Evolutionary conservation across 2,113 vertebrate genomes (phyloP).

Genomic region (Rhea pennata): DNA sequence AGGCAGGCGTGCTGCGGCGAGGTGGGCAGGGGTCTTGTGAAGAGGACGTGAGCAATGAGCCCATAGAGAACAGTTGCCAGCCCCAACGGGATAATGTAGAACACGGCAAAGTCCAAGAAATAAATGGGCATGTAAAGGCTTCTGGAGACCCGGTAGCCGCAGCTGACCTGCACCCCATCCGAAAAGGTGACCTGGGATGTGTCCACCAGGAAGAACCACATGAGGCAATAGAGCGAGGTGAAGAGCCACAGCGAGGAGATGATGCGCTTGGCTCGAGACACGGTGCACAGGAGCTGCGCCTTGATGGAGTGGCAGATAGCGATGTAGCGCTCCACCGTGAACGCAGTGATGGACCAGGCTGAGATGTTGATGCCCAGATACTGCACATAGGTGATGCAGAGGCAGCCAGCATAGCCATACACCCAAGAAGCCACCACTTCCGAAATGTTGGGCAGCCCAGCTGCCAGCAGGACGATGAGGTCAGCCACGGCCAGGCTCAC

Average conservation of each 20-base stretch:
- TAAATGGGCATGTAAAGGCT: conserved; percentile 88
- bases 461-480: conserved; percentile 84
- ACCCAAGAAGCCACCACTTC: conserved; percentile 84
- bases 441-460: conserved; percentile 84
- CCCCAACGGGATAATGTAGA: conserved; percentile 80
- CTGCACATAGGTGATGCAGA: conserved; percentile 88
- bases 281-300: conserved; percentile 85
- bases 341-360: conserved; percentile 85
- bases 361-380: conserved; percentile 89
- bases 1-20: conserved; percentile 43
- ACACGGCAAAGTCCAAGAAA: conserved; percentile 86
- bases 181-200: conserved; percentile 77
- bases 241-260: conserved; percentile 84
- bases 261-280: conserved; percentile 85
- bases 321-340: conserved; percentile 87
- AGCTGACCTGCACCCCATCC: conserved; percentile 81
- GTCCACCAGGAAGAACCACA: conserved; percentile 92
- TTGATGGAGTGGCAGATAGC: conserved; percentile 87
- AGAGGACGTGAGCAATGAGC: conserved; percentile 84
- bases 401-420: conserved; percentile 84
- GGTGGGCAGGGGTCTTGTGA: conserved; percentile 76
- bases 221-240: conserved; percentile 84
- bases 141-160: conserved; percentile 84
- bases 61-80: conserved; percentile 82
- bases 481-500: conserved; percentile 86